Evolutionary conservation across 2,113 vertebrate species (phyloP), one percentile per base, ranked within the genome.

Genomic region (Larimichthys crocea): DNA sequence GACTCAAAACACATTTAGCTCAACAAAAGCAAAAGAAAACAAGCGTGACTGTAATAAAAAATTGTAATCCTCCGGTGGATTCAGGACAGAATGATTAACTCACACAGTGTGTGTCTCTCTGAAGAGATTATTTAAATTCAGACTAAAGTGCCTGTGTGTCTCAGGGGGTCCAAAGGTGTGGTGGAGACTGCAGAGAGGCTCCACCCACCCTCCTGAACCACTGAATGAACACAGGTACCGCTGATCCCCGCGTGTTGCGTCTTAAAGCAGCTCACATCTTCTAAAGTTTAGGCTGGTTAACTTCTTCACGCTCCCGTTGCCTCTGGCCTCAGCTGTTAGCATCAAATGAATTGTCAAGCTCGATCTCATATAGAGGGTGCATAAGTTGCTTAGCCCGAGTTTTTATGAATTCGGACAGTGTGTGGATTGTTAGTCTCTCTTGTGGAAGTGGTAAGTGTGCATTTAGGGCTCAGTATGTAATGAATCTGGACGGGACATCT

Each of bases 111-210:
- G 17, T 17, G 53, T 88, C 60, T 79, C 59, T 84, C 71, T 63
- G 64, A 78, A 70, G 76, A 91, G 76, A 87, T 76, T 0, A 76
- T 85, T 89, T 75, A 76, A 86, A 90, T 88, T 89, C 79, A 74
- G 68, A 77, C 53, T 70, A 50, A 85, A 85, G 81, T 66, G 48
- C 29, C 71, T 60, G 31, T 57, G 49, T 53, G 67, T 73, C 71
- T 83, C 64, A 20, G 44, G 75, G 31, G 79, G 74, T 67, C 67
- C 46, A 0, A 9, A 76, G 53, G 62, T 74, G 79, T 76, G 62
- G 57, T 59, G 73, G 14, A 60, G 72, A 70, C 65, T 71, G 65
- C 40, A 56, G 40, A 66, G 29, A 59, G 74, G 29, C 56, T 68
- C 42, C 68, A 22, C 66, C 64, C 56, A 74, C 67, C 55, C 17